Conservation (phyloP, 2,113 vertebrate species). For the Benitochromis conjunctus region DNA sequence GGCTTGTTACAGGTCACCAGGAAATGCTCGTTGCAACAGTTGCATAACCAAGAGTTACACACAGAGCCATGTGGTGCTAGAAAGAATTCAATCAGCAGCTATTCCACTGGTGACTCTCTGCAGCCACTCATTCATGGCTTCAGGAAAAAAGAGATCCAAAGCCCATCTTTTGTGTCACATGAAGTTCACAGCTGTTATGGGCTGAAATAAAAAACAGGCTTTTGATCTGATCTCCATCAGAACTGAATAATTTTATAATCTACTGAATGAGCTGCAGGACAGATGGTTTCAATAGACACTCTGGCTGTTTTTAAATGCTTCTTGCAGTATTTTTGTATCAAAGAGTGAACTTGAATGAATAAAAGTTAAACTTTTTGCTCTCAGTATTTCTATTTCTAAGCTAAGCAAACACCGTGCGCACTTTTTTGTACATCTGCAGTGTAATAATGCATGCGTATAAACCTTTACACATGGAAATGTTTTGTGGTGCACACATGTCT, state of each 20-base stretch:
- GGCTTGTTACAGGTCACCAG: neutral
- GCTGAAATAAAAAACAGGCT: neutral
- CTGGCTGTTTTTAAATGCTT: neutral
- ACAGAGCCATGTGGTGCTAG: neutral
- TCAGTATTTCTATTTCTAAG: neutral
- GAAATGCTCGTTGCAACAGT: neutral
- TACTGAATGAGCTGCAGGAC: neutral
- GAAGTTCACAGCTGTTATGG: neutral
- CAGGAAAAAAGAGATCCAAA: neutral
- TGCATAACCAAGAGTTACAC: constrained; percentile 33
- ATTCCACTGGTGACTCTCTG: constrained; percentile 18
- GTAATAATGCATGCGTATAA: neutral
- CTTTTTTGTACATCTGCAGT: neutral
- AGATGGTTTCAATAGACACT: neutral
- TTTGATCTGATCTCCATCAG: neutral
- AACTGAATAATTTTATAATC: neutral
- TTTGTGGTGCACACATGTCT: neutral
- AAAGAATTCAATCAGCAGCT: constrained; percentile 7
- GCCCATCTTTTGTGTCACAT: neutral
- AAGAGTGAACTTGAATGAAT: neutral
- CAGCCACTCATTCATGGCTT: neutral
- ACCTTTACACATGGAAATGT: neutral
- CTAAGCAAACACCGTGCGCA: neutral
- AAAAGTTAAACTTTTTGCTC: neutral
- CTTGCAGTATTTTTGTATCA: neutral